Evolutionary conservation across 2,797 vertebrate genomes (phyloP), one percentile per base, ranked within the genome.

Genomic region (Poecilia picta): DNA sequence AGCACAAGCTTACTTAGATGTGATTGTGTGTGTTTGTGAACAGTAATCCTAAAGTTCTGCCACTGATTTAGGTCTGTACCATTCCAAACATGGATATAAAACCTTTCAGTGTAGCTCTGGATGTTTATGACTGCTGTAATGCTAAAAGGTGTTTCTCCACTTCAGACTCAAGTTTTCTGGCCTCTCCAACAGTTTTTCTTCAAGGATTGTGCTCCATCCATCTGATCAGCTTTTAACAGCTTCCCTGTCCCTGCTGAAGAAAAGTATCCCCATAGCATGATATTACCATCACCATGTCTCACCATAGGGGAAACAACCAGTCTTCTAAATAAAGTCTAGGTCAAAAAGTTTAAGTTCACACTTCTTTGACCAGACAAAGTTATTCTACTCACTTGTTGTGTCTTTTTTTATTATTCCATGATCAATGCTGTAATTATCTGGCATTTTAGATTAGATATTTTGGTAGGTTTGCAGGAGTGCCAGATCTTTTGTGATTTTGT

Each of bases 211-310:
- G 68, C 41, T 45, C 68, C 41, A 45, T 15, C 25, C 12, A 8
- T 71, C 68, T 46, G 68, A 71, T 71, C 68, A 71, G 41, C 66
- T 71, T 28, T 28, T n/a, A 45, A 16, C 25, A 15, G 68, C 25
- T 71, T 46, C 5, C 25, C n/a, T 46, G 13, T 45, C 23, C 23
- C 25, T 28, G 41, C 23, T n/a, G 39, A 39, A 6, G 25, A 70
- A 45, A n/a, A 6, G 11, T 15, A 46, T 45, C 41, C 68, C 68
- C 25, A 16, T 12, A 71, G 25, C 68, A 71, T 71, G 12, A 45
- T 71, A 71, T 11, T 4, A n/a, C 41, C 68, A 15, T 43, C 25
- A 71, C 41, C 16, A 71, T 45, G 68, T 71, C n/a, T 45, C 41
- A 45, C 39, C 25, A 71, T 45, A 16, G 39, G 23, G 66, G 39